phyloP scores from a whole-genome alignment of 2,797 vertebrate genomes.

The Hydrolagus colliei region DNA sequence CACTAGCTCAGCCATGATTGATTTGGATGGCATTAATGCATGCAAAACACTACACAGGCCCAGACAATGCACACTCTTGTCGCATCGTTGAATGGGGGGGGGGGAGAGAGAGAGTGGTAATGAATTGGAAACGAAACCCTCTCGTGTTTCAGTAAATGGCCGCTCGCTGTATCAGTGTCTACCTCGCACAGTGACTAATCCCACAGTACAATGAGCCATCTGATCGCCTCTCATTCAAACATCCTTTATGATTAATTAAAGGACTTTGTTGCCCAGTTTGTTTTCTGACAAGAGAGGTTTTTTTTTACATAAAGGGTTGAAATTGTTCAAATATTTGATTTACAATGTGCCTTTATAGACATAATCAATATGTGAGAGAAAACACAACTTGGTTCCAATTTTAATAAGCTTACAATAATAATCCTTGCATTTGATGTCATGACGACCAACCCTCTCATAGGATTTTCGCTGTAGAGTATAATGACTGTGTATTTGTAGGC shows the following conservation, averaged over 20 bases:
- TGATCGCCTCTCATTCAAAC: conserved; percentile 21
- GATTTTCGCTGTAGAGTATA: neutral
- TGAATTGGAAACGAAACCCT: conserved; percentile 31
- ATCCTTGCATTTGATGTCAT: neutral
- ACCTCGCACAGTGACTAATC: conserved; percentile 21
- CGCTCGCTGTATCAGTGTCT: conserved; percentile 32
- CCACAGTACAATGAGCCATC: conserved; percentile 13
- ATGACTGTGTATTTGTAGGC: too few species aligned
- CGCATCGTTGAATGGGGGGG: conserved; percentile 30
- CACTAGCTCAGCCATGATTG: neutral
- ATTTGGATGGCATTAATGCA: conserved; percentile 33
- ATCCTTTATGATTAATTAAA: conserved; percentile 28
- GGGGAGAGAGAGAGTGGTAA: conserved; percentile 30
- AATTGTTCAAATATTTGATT: conserved; percentile 16
- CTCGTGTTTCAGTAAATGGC: conserved; percentile 41
- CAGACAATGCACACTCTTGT: conserved; percentile 38
- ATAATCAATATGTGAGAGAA: neutral
- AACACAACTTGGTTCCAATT: neutral
- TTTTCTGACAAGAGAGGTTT: neutral
- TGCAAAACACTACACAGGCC: conserved; percentile 33
- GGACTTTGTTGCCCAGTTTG: conserved; percentile 16
- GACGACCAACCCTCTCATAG: neutral
- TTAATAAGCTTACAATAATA: neutral
- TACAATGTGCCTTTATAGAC: neutral
- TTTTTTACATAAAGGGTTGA: conserved; percentile 19